Evolutionary conservation across 2,888 invertebrate genomes (phyloP).

Genomic region (Lordiphosa fenestrarum): DNA sequence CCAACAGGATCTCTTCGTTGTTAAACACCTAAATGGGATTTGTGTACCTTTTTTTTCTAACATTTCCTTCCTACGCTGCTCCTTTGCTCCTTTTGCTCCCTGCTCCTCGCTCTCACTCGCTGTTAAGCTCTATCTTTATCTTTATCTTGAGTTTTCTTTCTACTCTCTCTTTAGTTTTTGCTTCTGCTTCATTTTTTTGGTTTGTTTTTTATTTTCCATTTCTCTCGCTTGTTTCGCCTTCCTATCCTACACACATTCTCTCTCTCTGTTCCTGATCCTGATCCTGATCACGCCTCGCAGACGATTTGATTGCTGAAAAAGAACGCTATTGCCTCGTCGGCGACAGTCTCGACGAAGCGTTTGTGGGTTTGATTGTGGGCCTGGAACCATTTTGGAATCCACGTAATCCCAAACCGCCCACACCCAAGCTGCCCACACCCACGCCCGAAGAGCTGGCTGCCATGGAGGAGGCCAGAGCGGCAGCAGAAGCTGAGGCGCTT

Average conservation of each 20-base stretch:
- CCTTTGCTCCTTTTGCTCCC: background rate
- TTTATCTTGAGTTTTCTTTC: constrained; percentile 28
- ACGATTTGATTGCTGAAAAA: constrained; percentile 92
- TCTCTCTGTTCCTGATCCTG: constrained; percentile 6
- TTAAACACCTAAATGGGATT: constrained; percentile 16
- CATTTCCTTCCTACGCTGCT: constrained; percentile 15
- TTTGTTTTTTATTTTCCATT: constrained; percentile 42
- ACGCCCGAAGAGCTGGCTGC: constrained; percentile 78
- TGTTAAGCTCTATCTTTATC: constrained; percentile 33
- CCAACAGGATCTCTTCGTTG: constrained; percentile 53
- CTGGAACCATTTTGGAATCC: constrained; percentile 81
- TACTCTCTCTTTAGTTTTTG: constrained; percentile 28
- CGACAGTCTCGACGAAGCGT: constrained; percentile 96
- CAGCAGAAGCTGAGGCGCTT: constrained; percentile 69
- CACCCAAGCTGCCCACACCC: constrained; percentile 78
- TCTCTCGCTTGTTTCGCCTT: constrained; percentile 50
- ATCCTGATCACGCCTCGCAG: constrained; percentile 78
- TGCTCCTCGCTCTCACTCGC: too few relatives aligned
- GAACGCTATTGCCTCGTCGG: constrained; percentile 96
- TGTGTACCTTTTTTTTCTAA: constrained; percentile 44
- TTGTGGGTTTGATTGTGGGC: constrained; percentile 89
- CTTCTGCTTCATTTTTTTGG: constrained; percentile 41
- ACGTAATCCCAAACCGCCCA: constrained; percentile 80
- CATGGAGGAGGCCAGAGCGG: constrained; percentile 77
- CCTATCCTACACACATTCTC: constrained; percentile 14